These are phyloP conservation scores for Borostomias antarcticus DNA, from an alignment of 2,797 vertebrate genomes.

Conservation along the genomic window DNA sequence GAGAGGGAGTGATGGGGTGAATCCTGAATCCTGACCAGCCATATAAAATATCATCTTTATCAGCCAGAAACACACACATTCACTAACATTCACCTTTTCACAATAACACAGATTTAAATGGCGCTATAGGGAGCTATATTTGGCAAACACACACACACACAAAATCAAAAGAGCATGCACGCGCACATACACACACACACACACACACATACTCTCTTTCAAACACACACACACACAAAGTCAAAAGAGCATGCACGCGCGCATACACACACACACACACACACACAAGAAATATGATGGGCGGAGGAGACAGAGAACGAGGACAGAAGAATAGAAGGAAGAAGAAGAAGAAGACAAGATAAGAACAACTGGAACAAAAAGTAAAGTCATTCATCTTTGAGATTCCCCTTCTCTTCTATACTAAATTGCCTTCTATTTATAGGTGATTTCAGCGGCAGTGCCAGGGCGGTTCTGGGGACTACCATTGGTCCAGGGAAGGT, in stretches of 20 bases:
- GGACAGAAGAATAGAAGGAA: constrained; percentile 18
- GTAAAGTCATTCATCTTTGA: constrained; percentile 65
- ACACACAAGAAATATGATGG: background rate
- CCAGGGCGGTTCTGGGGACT: constrained; percentile 42
- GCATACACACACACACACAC: background rate
- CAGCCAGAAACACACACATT: background rate
- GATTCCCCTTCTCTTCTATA: constrained; percentile 44
- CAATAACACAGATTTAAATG: constrained; percentile 18
- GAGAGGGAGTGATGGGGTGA: no score
- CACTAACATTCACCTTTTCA: background rate
- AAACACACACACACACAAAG: background rate
- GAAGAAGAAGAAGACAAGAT: constrained; percentile 29
- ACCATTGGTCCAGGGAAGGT: constrained; percentile 57
- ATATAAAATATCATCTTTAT: no score
- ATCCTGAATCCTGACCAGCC: background rate
- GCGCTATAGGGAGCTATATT: background rate
- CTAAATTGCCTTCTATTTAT: constrained; percentile 71
- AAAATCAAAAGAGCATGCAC: background rate
- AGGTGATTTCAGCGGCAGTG: constrained; percentile 43
- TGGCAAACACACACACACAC: background rate
- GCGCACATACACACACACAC: background rate
- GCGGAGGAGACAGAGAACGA: background rate
- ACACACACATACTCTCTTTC: no score
- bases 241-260: background rate
- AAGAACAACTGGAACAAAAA: constrained; percentile 51